Conservation (phyloP, 2,888 invertebrate species). For the Drosophila neoperkinsi region DNA sequence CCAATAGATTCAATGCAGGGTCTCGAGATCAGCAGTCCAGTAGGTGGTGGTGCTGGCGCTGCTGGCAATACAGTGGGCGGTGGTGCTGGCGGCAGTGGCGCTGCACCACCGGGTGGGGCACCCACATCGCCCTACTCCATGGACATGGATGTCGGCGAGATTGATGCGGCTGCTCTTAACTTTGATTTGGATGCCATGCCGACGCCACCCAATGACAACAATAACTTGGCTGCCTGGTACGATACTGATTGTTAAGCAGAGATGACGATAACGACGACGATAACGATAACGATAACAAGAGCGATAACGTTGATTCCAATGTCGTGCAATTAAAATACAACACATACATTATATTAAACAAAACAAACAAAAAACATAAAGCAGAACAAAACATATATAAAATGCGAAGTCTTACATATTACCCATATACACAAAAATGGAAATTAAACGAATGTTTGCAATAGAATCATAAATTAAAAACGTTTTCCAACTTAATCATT, state of each 20-base stretch:
- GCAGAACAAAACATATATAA: constrained; percentile 35
- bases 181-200: constrained; percentile 92
- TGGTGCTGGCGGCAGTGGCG: constrained; percentile 60
- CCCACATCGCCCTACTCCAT: constrained; percentile 89
- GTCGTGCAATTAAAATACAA: constrained; percentile 52
- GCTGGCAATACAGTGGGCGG: constrained; percentile 74
- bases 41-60: constrained; percentile 75
- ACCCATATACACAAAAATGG: constrained; percentile 67
- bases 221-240: constrained; percentile 98
- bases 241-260: constrained; percentile 94
- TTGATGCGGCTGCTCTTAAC: constrained; percentile 90
- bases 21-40: constrained; percentile 91
- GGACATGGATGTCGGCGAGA: constrained; percentile 95
- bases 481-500: constrained; percentile 20
- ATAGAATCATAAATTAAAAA: constrained; percentile 71
- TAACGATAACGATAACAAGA: constrained; percentile 8
- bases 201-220: constrained; percentile 94
- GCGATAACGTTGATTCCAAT: constrained; percentile 20
- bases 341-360: constrained; percentile 53
- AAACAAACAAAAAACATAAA: constrained; percentile 29
- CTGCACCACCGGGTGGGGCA: constrained; percentile 83
- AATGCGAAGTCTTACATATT: constrained; percentile 62
- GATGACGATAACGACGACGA: constrained; percentile 23
- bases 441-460: constrained; percentile 77
- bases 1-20: constrained; percentile 99